phyloP scores from a whole-genome alignment of 2,113 vertebrate genomes.

The Struthio camelus region DNA sequence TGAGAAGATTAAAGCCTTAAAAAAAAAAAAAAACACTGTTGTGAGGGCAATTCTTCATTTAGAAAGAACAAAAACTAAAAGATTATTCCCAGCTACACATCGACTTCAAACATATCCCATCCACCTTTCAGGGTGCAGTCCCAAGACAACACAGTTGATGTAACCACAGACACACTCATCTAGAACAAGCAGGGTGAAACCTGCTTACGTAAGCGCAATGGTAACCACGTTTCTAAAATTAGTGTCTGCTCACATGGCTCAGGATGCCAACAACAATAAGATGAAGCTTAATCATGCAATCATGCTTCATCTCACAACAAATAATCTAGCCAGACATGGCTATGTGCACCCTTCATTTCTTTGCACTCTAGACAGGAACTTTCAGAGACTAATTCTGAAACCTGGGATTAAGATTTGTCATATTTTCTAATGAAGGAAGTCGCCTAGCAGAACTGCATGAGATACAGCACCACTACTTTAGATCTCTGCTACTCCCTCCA shows the following conservation, averaged over 20 bases:
- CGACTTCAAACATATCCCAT: not conserved
- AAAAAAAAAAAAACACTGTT: not conserved
- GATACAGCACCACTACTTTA: not conserved
- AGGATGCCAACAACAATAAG: not conserved
- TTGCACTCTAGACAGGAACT: not conserved
- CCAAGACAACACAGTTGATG: not conserved
- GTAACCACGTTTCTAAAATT: not conserved
- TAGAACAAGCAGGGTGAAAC: not conserved
- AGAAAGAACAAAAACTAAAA: not conserved
- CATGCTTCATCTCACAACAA: not conserved
- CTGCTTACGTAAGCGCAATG: not conserved
- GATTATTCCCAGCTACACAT: not conserved
- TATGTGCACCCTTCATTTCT: rapidly evolving
- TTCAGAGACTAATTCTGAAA: not conserved
- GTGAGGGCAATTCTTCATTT: not conserved
- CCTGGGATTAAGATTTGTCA: not conserved
- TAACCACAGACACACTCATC: not conserved
- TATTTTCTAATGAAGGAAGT: not conserved
- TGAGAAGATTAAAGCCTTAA: not conserved
- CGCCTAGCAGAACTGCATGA: not conserved
- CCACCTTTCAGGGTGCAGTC: not conserved
- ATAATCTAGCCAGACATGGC: not conserved
- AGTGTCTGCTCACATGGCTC: not conserved
- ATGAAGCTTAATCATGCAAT: not conserved
- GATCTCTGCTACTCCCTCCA: not conserved